Base-by-base conservation (phyloP, 2,888 invertebrate species). In the Automeris io region DNA sequence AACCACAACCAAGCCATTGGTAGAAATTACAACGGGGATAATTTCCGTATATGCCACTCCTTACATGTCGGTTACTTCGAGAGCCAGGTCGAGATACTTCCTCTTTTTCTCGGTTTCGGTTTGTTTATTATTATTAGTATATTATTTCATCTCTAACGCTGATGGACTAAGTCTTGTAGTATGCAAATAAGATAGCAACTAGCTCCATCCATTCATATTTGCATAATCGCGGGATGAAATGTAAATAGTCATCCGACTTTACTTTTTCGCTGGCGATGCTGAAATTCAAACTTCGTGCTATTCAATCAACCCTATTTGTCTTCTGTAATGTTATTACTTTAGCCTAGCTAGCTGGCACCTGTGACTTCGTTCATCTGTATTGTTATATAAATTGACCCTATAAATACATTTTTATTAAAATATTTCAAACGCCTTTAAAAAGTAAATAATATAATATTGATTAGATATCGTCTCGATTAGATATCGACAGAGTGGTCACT, bases 201-300 rank as follows among this genome's bases (percentile, higher is more conserved):
- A 26, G 21, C 26, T 39, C 26, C 9, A 34, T 26, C 34, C 34
- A 34, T 21, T 35, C 29, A 31, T 39, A 39, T 39, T 34, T 39
- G 29, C 34, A 35, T 39, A 29, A 39, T 39, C 34, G 26, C 29
- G 16, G 39, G 29, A 39, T 39, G 34, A 35, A 39, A 34, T 39
- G 39, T 39, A 39, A 39, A 39, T 39, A 26, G 19, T 11, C 11
- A 8, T 8, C 16, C 19, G n/a, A 23, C 16, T 34, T 8, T 16
- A 16, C 22, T 39, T 39, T 39, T 39, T 32, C 23, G 22, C 22
- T 37, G 21, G 37, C 18, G 5, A 11, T 12, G 18, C 21, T 25
- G 7, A 22, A 22, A 18, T 37, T 11, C 8, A 18, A 18, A 23
- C 7, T n/a, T 21, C 9, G 16, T 29, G 7, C 12, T 13, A 21